Percentiles rank a stretch among this genome's conserved stretches.
Conservation (phyloP, 2,888 invertebrate genomes). For the Eudiplozoon nipponicum region DNA sequence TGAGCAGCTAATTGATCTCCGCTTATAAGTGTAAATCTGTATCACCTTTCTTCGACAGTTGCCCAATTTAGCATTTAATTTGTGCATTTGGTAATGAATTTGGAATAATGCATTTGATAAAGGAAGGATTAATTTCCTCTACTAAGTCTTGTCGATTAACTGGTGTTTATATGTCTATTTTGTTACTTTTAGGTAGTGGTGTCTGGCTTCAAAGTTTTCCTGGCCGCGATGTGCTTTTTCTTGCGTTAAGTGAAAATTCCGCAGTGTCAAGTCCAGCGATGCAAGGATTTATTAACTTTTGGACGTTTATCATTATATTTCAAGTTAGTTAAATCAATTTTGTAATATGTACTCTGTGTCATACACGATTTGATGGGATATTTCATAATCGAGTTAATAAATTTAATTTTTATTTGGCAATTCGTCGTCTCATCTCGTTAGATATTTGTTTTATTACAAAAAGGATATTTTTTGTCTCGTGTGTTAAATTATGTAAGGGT, state of each 20-base stretch:
- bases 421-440: too few species aligned
- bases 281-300: constrained; percentile 56
- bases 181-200: constrained; percentile 13
- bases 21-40: too few species aligned
- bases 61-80: too few species aligned
- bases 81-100: too few species aligned
- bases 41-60: too few species aligned
- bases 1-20: too few species aligned
- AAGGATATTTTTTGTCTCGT: too few species aligned
- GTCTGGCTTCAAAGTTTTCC: constrained; percentile 15
- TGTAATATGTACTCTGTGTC: background rate
- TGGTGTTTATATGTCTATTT: background rate
- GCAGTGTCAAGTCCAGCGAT: constrained; percentile 25
- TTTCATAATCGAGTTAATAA: background rate
- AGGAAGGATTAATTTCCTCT: too few species aligned
- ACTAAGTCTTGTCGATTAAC: background rate
- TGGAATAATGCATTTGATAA: too few species aligned
- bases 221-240: constrained; percentile 19
- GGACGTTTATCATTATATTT: constrained; percentile 69
- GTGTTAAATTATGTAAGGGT: too few species aligned
- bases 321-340: constrained; percentile 34
- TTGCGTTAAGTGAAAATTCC: constrained; percentile 16
- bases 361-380: background rate
- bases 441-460: too few species aligned
- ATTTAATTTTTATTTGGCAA: too few species aligned